Base-by-base conservation (phyloP, 2,888 invertebrate genomes). In the Heteromyza rotundicornis region DNA sequence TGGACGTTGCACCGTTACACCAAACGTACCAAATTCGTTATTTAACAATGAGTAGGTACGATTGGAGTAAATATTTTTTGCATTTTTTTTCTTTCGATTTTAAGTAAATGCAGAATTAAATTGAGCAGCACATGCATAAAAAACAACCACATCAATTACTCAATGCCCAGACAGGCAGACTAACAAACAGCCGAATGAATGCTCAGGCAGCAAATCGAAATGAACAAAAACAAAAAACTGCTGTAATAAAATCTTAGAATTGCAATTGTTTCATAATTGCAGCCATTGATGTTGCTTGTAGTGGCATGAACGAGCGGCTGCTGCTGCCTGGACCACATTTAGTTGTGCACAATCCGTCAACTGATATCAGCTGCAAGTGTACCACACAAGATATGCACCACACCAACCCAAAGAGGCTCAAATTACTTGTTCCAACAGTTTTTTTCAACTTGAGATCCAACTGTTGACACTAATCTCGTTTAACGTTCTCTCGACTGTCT, bases 401-500 rank as follows among this genome's bases (percentile, higher is more conserved):
- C n/a, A n/a, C n/a, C n/a, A n/a, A n/a, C n/a, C n/a, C n/a, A n/a
- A n/a, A n/a, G n/a, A n/a, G 5, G 19, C 19, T 47, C 20, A 47
- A 19, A 14, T 20, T 19, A 47, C 19, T 19, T 47, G 47, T 20
- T 19, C n/a, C 20, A 47, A 47, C 47, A 47, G 19, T 19, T 19
- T 52, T n/a, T 24, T 32, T 50, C 10, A 54, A 36, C n/a, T n/a
- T 54, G 51, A 56, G 62, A 7, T 47, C 19, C 47, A 47, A 14
- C 47, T 47, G 47, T 47, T 47, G 47, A 47, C 47, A 47, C 20
- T 47, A 47, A 47, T 55, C 22, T 27, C 36, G 53, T 12, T 40
- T 53, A 63, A 59, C 23, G 57, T 60, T 60, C 57, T 50, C 62
- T 44, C 53, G 49, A 2, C 58, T 50, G 17, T 59, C 24, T 57